These are phyloP conservation scores for Excalfactoria chinensis DNA, from an alignment of 2,113 vertebrate genomes.

Conservation along the genomic window DNA sequence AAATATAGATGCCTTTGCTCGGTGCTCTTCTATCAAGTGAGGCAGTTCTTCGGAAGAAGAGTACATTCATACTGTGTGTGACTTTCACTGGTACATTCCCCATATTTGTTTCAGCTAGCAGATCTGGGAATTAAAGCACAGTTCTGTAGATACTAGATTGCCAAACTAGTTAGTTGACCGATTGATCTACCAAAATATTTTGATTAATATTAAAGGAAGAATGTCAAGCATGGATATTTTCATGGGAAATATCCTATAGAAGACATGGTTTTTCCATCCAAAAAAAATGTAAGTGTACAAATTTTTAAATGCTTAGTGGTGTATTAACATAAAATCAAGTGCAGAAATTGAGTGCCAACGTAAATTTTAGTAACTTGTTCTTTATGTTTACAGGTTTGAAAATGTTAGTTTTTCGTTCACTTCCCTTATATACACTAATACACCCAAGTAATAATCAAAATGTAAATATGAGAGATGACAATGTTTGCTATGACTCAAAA, in stretches of 20 bases:
- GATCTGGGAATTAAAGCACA: not conserved
- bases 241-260: conserved; percentile 30
- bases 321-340: conserved; percentile 22
- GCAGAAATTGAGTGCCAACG: conserved; percentile 18
- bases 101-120: not conserved
- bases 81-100: not conserved
- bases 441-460: not conserved
- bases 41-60: not conserved
- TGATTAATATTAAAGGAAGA: conserved; percentile 45
- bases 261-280: not conserved
- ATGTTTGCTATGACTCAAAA: conserved; percentile 9
- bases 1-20: not conserved
- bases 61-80: not conserved
- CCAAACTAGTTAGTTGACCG: conserved; percentile 31
- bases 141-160: not conserved
- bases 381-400: conserved; percentile 28
- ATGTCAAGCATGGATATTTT: conserved; percentile 40
- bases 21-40: not conserved
- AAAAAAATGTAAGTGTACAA: conserved; percentile 17
- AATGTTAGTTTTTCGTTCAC: not conserved
- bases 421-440: not conserved
- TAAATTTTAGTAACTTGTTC: conserved; percentile 24
- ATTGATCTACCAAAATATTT: conserved; percentile 59
- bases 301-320: conserved; percentile 37
- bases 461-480: not conserved